Evolutionary conservation across 1,140 invertebrate genomes (phyloP).

Genomic region (Heliconius eleuchia): DNA sequence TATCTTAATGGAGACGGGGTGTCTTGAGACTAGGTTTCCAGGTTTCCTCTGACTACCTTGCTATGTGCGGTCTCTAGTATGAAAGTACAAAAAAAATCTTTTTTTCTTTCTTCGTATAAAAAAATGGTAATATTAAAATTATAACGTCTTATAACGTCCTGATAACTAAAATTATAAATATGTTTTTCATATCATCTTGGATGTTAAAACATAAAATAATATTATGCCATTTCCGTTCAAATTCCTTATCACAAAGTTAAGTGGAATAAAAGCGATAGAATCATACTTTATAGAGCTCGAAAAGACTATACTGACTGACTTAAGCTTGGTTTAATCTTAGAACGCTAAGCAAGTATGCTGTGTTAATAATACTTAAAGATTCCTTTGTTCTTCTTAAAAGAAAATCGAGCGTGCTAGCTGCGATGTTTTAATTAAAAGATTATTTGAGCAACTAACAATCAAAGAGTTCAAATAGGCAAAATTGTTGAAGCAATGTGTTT

Average conservation of each 20-base stretch:
- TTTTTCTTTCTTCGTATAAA: no score
- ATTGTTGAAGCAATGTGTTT: no score
- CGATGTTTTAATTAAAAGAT: neutral
- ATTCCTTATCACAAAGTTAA: neutral
- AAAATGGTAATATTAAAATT: no score
- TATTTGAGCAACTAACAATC: neutral
- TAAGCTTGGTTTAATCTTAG: conserved; percentile 30
- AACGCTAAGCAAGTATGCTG: conserved; percentile 20
- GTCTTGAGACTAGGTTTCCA: no score
- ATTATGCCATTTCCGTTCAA: neutral
- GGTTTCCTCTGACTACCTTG: no score
- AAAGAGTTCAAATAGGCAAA: neutral
- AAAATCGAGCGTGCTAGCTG: neutral
- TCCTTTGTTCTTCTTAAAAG: conserved; percentile 19
- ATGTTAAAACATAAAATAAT: neutral
- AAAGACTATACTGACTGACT: conserved; percentile 28
- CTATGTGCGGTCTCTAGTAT: no score
- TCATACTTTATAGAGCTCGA: conserved; percentile 64
- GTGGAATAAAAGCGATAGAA: conserved; percentile 61
- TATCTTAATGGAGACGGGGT: no score
- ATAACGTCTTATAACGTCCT: no score
- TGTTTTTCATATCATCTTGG: neutral
- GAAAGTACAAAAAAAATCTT: no score
- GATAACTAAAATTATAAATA: no score
- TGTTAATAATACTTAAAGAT: conserved; percentile 30